Percentiles rank a stretch among this genome's conserved stretches.
phyloP scores from a whole-genome alignment of 92 coral and sea anemone species.

The Epizoanthus ramosus region DNA sequence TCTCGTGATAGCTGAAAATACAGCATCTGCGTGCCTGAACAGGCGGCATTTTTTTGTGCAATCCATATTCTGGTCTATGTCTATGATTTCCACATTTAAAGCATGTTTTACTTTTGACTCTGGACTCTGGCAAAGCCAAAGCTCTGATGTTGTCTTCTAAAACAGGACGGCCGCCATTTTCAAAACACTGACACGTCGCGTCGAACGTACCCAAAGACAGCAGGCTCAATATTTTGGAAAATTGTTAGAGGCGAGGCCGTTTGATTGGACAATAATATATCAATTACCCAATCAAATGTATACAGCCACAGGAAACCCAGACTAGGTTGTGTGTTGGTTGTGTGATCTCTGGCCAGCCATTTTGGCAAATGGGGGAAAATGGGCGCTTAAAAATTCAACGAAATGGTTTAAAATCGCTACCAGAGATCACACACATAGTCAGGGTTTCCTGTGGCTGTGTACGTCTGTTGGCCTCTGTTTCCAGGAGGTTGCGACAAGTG shows the following conservation, averaged over 20 bases:
- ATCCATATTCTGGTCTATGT: conserved; percentile 60
- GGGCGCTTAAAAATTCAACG: too few species aligned
- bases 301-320: too few species aligned
- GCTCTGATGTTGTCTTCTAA: neutral
- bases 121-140: too few species aligned
- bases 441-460: too few species aligned
- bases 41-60: conserved; percentile 86
- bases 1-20: conserved; percentile 81
- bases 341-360: too few species aligned
- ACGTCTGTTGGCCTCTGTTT: too few species aligned
- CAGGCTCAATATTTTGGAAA: conserved; percentile 36
- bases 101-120: too few species aligned
- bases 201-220: neutral
- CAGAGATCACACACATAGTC: too few species aligned
- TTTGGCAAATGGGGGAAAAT: too few species aligned
- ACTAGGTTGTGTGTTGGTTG: too few species aligned
- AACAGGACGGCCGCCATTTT: conserved; percentile 72
- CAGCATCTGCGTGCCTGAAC: conserved; percentile 67
- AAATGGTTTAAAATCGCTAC: too few species aligned
- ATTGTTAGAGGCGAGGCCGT: conserved; percentile 23
- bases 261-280: conserved; percentile 43
- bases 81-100: conserved; percentile 53
- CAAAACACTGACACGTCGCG: conserved; percentile 66
- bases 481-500: too few species aligned
- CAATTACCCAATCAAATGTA: conserved; percentile 15